Evolutionary conservation across 1,140 invertebrate species (phyloP).

Genomic region (Teleopsis dalmanni): DNA sequence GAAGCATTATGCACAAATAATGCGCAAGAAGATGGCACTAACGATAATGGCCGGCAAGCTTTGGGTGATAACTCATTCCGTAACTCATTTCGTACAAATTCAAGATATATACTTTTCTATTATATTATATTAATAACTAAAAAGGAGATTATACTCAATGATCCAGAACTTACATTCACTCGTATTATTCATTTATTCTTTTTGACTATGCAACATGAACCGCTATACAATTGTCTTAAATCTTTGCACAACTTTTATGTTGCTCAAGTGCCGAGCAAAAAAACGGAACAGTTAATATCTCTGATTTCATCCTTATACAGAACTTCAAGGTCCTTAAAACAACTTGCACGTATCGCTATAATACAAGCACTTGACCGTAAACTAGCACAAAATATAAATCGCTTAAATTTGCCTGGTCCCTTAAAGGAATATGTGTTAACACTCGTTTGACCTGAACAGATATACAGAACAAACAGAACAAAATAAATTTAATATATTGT

Average conservation of each 20-base stretch:
- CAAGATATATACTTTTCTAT: conserved; percentile 58
- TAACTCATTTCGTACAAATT: conserved; percentile 55
- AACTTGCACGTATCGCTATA: conserved; percentile 58
- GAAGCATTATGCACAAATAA: conserved; percentile 19
- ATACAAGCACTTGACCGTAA: conserved; percentile 55
- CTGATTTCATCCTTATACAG: conserved; percentile 55
- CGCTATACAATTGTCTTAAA: conserved; percentile 55
- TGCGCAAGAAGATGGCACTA: background rate
- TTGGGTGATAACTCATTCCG: conserved; percentile 40
- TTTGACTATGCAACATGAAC: conserved; percentile 58
- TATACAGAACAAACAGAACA: background rate
- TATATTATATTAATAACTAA: conserved; percentile 60
- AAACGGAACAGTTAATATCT: conserved; percentile 52
- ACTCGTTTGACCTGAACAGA: conserved; percentile 54
- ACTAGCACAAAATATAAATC: conserved; percentile 56
- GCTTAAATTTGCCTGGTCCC: conserved; percentile 57
- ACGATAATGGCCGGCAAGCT: conserved; percentile 6
- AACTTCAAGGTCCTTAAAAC: conserved; percentile 57
- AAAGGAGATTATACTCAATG: conserved; percentile 60
- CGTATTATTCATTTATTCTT: conserved; percentile 61
- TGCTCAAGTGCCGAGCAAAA: conserved; percentile 56
- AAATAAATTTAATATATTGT: background rate
- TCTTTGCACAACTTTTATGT: conserved; percentile 58
- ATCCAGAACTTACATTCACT: conserved; percentile 55
- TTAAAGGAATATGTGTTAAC: conserved; percentile 64